Base-by-base conservation (phyloP, 2,113 vertebrate genomes). In the Thymallus thymallus region DNA sequence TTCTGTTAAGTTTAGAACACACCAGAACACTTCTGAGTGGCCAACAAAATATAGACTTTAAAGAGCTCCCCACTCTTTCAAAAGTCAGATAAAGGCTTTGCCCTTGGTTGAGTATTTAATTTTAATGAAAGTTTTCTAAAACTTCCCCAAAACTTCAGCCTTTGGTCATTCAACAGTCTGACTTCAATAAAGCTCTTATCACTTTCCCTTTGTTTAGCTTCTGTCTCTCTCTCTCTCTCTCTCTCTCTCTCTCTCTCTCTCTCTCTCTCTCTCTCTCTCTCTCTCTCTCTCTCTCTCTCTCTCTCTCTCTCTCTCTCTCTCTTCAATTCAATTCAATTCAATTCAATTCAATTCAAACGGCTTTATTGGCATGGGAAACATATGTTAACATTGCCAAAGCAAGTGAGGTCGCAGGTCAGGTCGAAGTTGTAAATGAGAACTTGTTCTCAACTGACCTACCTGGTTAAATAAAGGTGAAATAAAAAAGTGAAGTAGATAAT, bases 181-280 rank as follows among this genome's bases (percentile, higher is more conserved):
- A 41, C 55, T 61, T 61, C 24, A 41, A 68, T 2, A 68, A 10
- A 45, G 0, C 56, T 45, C 55, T 72, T 80, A 74, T 80, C 80
- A 22, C 35, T 48, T 5, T 63, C 51, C 35, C 35, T 45, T 68
- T 35, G 72, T 78, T 69, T 51, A 29, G 9, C 0, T 26, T 80
- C 20, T 23, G 14, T 7, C 45, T 63, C 80, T 78, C 60, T 72
- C 66, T 76, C 64, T 65, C 29, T 23, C 7, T 63, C 22, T 10
- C 32, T 83, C 83, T 80, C 83, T 63, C 79, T 58, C 51, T 23
- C 29, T 26, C 51, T 80, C 14, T 23, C 16, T 6, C 45, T 64
- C 76, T 32, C 24, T 71, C 51, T 72, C 60, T 69, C 69, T 48
- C 29, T 29, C 7, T 64, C 20, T 12, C 35, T 83, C 83, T 80